Evolutionary conservation across 2,888 invertebrate species (phyloP).

Genomic region (Pomacea canaliculata): DNA sequence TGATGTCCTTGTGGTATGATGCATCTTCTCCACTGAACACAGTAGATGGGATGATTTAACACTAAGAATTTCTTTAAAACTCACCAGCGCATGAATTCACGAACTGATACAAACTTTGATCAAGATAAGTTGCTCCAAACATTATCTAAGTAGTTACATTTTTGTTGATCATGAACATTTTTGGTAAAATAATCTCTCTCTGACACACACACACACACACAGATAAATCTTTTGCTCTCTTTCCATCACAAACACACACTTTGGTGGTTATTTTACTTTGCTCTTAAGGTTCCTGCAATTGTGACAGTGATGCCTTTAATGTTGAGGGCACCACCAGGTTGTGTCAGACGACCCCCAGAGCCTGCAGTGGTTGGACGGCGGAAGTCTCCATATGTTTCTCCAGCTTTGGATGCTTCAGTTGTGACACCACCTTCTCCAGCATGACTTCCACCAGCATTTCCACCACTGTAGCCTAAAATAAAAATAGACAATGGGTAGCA

Average conservation of each 20-base stretch:
- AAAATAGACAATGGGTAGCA: neutral
- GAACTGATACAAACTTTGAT: too few species aligned
- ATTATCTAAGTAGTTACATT: neutral
- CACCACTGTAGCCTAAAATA: constrained; percentile 34
- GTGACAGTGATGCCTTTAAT: constrained; percentile 32
- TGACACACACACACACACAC: neutral
- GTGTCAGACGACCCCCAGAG: constrained; percentile 38
- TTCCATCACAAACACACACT: neutral
- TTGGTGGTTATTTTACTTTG: constrained; percentile 41
- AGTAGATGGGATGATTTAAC: neutral
- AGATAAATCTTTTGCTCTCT: neutral
- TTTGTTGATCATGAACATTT: neutral
- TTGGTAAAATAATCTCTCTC: neutral
- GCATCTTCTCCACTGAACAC: constrained; percentile 14
- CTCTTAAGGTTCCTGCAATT: constrained; percentile 41
- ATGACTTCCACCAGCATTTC: constrained; percentile 44
- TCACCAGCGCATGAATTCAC: too few species aligned
- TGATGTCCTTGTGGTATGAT: constrained; percentile 3
- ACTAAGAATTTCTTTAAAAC: neutral
- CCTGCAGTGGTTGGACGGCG: constrained; percentile 38
- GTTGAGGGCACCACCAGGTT: constrained; percentile 47
- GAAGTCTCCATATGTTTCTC: constrained; percentile 42
- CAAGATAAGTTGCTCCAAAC: neutral
- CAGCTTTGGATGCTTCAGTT: constrained; percentile 8
- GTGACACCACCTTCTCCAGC: constrained; percentile 48